phyloP scores from a whole-genome alignment of 2,113 vertebrate genomes.

The Rostratula benghalensis region DNA sequence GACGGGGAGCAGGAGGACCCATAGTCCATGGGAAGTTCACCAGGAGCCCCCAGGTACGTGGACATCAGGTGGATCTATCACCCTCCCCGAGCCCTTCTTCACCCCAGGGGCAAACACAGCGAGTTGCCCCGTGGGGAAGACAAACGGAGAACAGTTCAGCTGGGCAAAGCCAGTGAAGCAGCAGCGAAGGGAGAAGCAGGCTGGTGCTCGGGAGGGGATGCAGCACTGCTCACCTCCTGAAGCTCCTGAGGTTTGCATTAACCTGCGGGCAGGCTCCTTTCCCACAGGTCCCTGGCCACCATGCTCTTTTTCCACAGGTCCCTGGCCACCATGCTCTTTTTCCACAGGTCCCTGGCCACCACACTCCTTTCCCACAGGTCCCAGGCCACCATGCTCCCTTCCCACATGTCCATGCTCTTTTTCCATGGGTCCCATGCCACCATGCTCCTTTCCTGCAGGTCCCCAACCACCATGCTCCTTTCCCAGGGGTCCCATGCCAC shows the following conservation, averaged over 20 bases:
- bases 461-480: neutral
- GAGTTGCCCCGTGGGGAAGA: neutral
- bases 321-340: neutral
- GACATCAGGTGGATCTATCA: fast-evolving
- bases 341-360: neutral
- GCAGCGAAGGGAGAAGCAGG: neutral
- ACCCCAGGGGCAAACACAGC: neutral
- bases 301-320: too few species aligned
- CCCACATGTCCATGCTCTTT: neutral
- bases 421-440: neutral
- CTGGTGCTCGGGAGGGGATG: neutral
- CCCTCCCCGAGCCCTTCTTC: fast-evolving
- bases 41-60: fast-evolving
- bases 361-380: neutral
- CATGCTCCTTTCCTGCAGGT: neutral
- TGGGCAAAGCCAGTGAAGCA: neutral
- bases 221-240: neutral
- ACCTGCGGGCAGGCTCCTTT: neutral
- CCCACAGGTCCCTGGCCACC: too few species aligned
- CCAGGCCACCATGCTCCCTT: neutral
- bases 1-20: neutral
- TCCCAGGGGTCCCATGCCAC: too few species aligned
- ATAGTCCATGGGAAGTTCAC: neutral
- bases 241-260: neutral
- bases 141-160: neutral